Evolutionary conservation across 1,140 invertebrate genomes (phyloP).

Genomic region (Bombus waltoni): DNA sequence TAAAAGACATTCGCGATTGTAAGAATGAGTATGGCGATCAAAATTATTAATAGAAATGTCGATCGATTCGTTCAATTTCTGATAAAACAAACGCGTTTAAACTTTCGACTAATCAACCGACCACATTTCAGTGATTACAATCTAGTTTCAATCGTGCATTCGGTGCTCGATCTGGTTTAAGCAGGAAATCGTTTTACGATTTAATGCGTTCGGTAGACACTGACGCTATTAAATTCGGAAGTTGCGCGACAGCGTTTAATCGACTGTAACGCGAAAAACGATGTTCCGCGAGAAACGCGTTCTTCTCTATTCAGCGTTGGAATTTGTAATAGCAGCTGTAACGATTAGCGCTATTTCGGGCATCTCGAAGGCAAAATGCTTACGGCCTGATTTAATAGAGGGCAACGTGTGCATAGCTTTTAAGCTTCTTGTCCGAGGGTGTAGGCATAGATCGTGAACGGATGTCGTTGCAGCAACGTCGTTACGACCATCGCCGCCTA

Average conservation of each 20-base stretch:
- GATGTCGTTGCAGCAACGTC: conserved; percentile 29
- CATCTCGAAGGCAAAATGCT: not conserved
- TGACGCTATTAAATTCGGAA: not conserved
- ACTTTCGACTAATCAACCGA: no score
- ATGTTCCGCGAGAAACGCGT: not conserved
- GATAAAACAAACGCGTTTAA: no score
- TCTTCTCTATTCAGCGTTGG: not conserved
- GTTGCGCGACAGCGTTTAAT: not conserved
- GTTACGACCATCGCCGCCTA: conserved; percentile 45
- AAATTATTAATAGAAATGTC: no score
- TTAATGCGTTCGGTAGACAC: not conserved
- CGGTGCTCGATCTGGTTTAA: not conserved
- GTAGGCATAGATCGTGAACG: conserved; percentile 39
- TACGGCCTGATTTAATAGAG: conserved; percentile 3
- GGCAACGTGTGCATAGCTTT: conserved; percentile 27
- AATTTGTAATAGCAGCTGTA: not conserved
- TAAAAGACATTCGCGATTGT: no score
- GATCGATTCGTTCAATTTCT: no score
- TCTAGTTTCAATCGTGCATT: not conserved
- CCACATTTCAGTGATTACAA: not conserved
- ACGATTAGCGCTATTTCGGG: conserved; percentile 35
- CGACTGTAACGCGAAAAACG: not conserved
- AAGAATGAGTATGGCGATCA: no score
- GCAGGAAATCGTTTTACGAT: not conserved
- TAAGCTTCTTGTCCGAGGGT: conserved; percentile 12